Evolutionary conservation across 37 sponge, comb jelly and placozoan genomes (phyloP), one percentile per base, ranked within the genome.

Genomic region (Cladorhizidae sp.): DNA sequence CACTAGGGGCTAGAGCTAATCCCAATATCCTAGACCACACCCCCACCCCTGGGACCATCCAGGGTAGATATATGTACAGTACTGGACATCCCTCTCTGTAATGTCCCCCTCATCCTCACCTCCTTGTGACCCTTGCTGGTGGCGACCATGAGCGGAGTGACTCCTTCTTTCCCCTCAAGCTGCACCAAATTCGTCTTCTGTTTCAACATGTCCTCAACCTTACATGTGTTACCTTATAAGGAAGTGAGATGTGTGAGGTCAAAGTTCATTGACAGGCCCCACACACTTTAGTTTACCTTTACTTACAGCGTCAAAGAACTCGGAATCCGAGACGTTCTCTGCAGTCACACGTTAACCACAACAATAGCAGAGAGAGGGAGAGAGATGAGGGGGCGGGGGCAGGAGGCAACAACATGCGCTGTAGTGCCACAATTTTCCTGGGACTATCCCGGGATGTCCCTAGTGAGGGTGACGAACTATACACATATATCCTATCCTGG

Each of bases 91-190:
- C n/a, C n/a, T n/a, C n/a, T n/a, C n/a, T n/a, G n/a, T n/a, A n/a
- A n/a, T n/a, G n/a, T n/a, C 56, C 21, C 23, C n/a, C 45, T 73
- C 12, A 5, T 40, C 26, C 87, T 40, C 21, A 94, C 90, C 84
- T 91, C 63, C 25, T 40, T 64, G 42, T 88, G 56, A 1, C 93
- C 90, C 54, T 64, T 82, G 71, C 85, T 91, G n/a, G 89, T 83
- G 40, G 95, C 93, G 55, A 74, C 75, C 92, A 95, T 95, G 43
- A 95, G 88, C 36, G 95, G 95, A 2, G 95, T 95, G 75, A 86
- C 93, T 22, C 95, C 95, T 65, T 95, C 89, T 49, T 79, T 77
- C 69, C 85, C 86, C 37, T 20, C 51, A 57, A 70, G 64, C 38
- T 45, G 43, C 1, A 71, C 90, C 33, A 78, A 50, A 18, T 40